Evolutionary conservation across 2,888 invertebrate genomes (phyloP), one percentile per base, ranked within the genome.

Genomic region (Drosophila atripex): DNA sequence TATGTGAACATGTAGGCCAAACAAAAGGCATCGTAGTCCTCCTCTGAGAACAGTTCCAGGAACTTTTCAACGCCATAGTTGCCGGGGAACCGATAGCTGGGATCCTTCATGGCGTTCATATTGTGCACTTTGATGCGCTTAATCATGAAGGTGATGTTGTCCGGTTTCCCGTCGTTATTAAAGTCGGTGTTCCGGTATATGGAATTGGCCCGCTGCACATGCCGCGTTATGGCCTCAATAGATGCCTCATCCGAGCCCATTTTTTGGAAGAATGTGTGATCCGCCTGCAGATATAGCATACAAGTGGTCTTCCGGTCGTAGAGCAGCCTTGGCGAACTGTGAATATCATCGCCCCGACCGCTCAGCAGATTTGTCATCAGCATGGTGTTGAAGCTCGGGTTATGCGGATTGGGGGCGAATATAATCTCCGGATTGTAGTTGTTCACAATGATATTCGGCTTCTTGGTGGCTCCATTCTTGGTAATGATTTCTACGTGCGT

Each of bases 21-120:
- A 90, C 99, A 99, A 92, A 99, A 99, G 18, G 98, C 97, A 91
- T 99, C 98, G 92, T 99, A 99, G 92, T 99, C 98, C 90, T 97
- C 97, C 94, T 98, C 97, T 79, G 98, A 98, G 93, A 99, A 99
- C 73, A 99, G 94, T 92, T 99, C 99, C 75, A 99, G 94, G 93
- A 98, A 99, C 93, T 99, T 99, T 91, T 98, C 99, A 60, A 99
- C 99, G 47, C 99, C 99, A 90, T 99, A 98, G 92, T 98, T 98
- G 84, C 96, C 96, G 0, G 97, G 96, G 92, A 97, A 97, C 80
- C 97, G 94, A 92, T 98, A 98, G 51, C 95, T 94, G 8, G 96
- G 95, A 92, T 97, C 97, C 86, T 95, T 95, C 73, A 97, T 93
- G 55, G 97, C 96, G 88, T 97, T 96, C 88, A 94, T 93, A 63